These are phyloP conservation scores for Threskiornis aethiopicus DNA, from an alignment of 2,797 vertebrate species.

Conservation along the genomic window DNA sequence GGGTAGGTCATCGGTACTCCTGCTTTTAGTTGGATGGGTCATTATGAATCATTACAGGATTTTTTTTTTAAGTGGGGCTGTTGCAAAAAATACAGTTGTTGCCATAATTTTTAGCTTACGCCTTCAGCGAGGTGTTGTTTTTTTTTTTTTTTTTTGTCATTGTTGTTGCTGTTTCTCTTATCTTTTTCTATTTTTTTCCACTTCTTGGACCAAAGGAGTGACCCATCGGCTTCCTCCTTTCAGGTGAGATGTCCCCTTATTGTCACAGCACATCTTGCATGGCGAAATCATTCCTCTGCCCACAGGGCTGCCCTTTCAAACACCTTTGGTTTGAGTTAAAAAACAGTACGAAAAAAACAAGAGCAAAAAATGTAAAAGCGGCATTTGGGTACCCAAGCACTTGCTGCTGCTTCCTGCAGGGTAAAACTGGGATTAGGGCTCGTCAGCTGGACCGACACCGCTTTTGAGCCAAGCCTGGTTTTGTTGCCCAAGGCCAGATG, in stretches of 20 bases:
- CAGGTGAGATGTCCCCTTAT: background rate
- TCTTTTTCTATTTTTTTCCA: background rate
- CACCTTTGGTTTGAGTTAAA: background rate
- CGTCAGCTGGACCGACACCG: background rate
- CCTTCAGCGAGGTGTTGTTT: background rate
- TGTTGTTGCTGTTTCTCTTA: background rate
- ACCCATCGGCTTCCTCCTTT: background rate
- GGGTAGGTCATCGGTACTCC: conserved; percentile 48
- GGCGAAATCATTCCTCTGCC: background rate
- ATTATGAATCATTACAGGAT: conserved; percentile 59
- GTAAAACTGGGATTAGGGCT: background rate
- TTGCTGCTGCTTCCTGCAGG: accelerated
- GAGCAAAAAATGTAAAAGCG: accelerated
- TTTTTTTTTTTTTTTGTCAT: background rate
- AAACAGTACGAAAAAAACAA: background rate
- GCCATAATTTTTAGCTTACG: background rate
- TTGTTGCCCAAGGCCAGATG: background rate
- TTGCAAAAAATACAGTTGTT: background rate
- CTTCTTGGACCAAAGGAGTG: background rate
- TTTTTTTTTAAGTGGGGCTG: background rate
- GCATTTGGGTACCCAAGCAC: background rate
- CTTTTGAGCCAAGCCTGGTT: background rate
- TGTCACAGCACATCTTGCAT: background rate
- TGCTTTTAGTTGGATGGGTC: conserved; percentile 36
- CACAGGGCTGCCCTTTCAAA: background rate